Evolutionary conservation across 1,140 invertebrate genomes (phyloP).

Genomic region (Cherax quadricarinatus): DNA sequence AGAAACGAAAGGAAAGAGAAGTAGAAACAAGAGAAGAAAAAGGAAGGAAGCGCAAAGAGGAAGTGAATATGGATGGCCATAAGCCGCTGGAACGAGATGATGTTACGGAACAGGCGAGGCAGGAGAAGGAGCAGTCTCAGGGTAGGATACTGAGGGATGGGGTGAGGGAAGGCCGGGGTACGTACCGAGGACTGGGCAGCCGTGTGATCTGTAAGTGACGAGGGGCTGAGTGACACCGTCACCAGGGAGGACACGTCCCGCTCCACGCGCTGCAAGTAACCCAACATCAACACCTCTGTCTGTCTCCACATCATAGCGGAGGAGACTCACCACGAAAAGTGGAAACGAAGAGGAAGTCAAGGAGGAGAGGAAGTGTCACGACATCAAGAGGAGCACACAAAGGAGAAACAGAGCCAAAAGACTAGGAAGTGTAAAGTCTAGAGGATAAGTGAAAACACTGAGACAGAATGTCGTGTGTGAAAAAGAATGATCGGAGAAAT

Average conservation of each 20-base stretch:
- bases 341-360: background rate
- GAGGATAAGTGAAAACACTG: background rate
- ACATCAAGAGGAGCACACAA: background rate
- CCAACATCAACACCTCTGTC: background rate
- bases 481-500: background rate
- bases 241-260: constrained; percentile 59
- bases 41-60: background rate
- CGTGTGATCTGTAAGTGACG: constrained; percentile 60
- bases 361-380: background rate
- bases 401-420: background rate
- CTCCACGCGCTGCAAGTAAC: constrained; percentile 45
- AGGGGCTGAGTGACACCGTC: constrained; percentile 60
- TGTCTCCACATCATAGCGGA: background rate
- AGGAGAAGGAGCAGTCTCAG: no score
- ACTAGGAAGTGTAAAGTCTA: background rate
- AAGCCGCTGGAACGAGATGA: no score
- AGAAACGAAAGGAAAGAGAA: background rate
- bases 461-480: background rate
- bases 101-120: no score
- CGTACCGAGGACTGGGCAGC: constrained; percentile 60
- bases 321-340: background rate
- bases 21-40: background rate
- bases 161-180: background rate
- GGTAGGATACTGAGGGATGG: background rate
- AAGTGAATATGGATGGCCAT: no score